Percentiles rank a stretch among this genome's conserved stretches.
These are phyloP conservation scores for Stenodema calcarata DNA, from an alignment of 2,888 invertebrate species.

Conservation along the genomic window DNA sequence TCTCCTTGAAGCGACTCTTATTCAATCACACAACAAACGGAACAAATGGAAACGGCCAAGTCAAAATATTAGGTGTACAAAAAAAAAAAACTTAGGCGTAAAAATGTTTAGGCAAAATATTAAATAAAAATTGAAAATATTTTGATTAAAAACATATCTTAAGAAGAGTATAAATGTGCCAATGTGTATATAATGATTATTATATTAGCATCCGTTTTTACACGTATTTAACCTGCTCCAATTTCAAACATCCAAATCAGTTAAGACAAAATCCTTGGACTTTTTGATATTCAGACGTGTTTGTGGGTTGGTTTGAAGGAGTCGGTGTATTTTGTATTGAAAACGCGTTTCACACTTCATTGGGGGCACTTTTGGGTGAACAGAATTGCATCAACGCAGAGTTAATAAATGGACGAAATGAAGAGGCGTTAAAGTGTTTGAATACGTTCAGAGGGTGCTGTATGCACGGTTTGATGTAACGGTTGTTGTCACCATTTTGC, in stretches of 20 bases:
- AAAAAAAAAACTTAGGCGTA: constrained; percentile 52
- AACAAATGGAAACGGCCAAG: constrained; percentile 48
- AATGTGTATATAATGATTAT: constrained; percentile 53
- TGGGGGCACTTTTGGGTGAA: too few species aligned
- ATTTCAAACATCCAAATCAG: constrained; percentile 44
- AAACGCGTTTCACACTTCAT: too few species aligned
- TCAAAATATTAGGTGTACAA: constrained; percentile 40
- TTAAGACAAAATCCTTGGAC: too few species aligned
- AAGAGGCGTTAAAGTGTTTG: too few species aligned
- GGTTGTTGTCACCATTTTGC: too few species aligned
- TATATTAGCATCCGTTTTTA: constrained; percentile 12
- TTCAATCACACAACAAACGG: not conserved
- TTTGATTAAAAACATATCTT: constrained; percentile 57
- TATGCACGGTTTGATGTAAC: too few species aligned
- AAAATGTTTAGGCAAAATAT: constrained; percentile 52
- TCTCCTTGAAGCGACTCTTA: not conserved
- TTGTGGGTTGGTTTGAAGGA: too few species aligned
- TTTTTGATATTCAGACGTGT: too few species aligned
- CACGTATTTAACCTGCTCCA: constrained; percentile 37
- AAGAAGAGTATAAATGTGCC: constrained; percentile 56
- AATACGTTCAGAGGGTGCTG: too few species aligned
- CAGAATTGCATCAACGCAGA: too few species aligned
- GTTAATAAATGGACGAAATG: too few species aligned
- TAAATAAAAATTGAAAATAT: constrained; percentile 52
- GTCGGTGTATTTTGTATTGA: too few species aligned